Base-by-base conservation (phyloP, 2,888 invertebrate genomes). In the Oligia fasciuncula region DNA sequence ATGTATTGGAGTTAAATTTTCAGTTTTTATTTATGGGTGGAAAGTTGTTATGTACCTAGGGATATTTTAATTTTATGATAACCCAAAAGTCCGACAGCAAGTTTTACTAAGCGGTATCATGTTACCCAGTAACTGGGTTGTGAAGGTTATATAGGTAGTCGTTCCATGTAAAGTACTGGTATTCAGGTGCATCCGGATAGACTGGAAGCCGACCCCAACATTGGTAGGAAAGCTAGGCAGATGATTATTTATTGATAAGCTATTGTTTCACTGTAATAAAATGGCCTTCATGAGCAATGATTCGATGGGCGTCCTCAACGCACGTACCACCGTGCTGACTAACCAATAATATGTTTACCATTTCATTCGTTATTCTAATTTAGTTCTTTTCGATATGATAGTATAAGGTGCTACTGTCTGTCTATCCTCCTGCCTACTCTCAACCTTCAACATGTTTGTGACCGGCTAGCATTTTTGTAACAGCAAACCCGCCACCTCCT, bases 1-100 rank as follows among this genome's bases (percentile, higher is more conserved):
- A 77, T 77, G 72, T 66, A 13, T 60, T 75, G 43, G n/a, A 65
- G 29, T 77, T 79, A 60, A 71, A 67, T 66, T 66, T 69, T 46
- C 19, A 23, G 17, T 60, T 83, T 60, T 73, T 83, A 54, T 73
- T 83, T 70, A 43, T 60, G 0, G 51, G 46, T 67, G 14, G 3
- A 68, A 68, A 9, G 0, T 60, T 43, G 40, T 14, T 35, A 40
- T 43, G 11, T 13, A n/a, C n/a, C n/a, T n/a, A 17, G 40, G 2
- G 0, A 43, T 43, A 19, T 57, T 0, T 8, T 23, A 2, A 35
- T n/a, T 73, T 51, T 63, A 29, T n/a, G 60, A n/a, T 60, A 63
- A 9, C 17, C 8, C 19, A 17, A 63, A 63, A 35, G 17, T 63
- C 63, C 9, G 29, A 29, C 29, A 29, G 6, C 29, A 29, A 29